Base-by-base conservation (phyloP, 2,113 vertebrate species). In the human region DNA sequence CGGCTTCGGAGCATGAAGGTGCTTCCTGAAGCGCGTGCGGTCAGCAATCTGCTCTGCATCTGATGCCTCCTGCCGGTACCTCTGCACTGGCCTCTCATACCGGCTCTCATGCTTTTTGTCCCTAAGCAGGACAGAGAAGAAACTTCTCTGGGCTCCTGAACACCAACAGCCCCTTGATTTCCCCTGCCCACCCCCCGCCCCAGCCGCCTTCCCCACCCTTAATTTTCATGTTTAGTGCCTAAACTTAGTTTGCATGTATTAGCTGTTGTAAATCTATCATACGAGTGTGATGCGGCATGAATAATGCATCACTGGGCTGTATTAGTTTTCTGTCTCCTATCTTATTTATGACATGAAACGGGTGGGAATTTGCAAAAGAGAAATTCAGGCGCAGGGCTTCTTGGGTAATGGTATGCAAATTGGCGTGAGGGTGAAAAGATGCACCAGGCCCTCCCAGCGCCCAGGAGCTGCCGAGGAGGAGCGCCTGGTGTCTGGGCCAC, bases 211-310 rank as follows among this genome's bases (percentile, higher is more conserved):
- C 94, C 84, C 79, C 55, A 61, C 95, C 94, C 98, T 95, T 97
- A 97, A 97, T 98, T 98, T 98, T 75, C 94, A 83, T 82, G 55
- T 98, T 98, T 98, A 97, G 96, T 52, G 97, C 97, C 96, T 95
- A 97, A 97, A 98, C 97, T 97, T 96, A 90, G 98, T 98, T 98
- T 98, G 98, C 98, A 98, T 98, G 98, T 98, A 98, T 98, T 98
- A 98, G 96, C 92, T 30, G 97, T 95, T 94, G 70, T 98, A 97
- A 98, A 98, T 98, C 98, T 96, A 93, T 97, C 98, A 97, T 45
- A 64, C 93, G 93, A 25, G 80, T 40, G 25, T 12, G 84, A 95
- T 43, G 64, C 35, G 1, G 55, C 64, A 98, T 98, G 98, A 98
- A 99, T 98, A 98, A 98, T 98, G 97, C 98, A 99, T 98, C 5